These are phyloP conservation scores for Callorhinus ursinus DNA, from an alignment of 2,113 vertebrate species.

Conservation along the genomic window DNA sequence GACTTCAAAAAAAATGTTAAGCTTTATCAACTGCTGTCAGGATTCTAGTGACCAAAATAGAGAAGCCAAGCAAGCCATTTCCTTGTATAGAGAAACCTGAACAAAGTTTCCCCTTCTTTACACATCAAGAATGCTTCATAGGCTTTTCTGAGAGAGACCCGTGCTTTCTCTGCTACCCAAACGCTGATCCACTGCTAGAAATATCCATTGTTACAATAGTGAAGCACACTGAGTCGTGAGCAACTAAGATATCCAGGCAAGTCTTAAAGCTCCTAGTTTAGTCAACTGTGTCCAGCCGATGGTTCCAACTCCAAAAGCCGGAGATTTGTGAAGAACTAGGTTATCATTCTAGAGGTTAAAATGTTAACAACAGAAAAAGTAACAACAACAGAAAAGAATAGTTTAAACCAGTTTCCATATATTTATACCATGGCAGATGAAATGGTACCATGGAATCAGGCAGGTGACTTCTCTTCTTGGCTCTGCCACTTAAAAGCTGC, in stretches of 20 bases:
- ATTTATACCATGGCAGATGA: not conserved
- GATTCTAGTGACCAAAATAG: not conserved
- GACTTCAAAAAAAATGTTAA: not conserved
- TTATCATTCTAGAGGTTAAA: not conserved
- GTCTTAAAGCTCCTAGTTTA: not conserved
- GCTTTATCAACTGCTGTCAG: not conserved
- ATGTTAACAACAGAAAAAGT: not conserved
- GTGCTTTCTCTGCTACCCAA: not conserved
- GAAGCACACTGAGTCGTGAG: not conserved
- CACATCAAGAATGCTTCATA: too few relatives aligned
- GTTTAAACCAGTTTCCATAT: not conserved
- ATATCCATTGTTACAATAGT: not conserved
- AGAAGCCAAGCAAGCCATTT: not conserved
- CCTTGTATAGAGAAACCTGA: not conserved
- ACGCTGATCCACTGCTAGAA: not conserved
- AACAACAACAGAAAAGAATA: not conserved
- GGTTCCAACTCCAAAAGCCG: not conserved
- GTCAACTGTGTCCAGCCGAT: not conserved
- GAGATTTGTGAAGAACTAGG: not conserved
- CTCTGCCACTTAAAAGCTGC: not conserved
- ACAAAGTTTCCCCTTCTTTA: not conserved
- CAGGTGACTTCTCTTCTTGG: not conserved
- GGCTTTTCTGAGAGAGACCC: not conserved
- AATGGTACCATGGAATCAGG: not conserved
- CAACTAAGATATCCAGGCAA: not conserved